phyloP scores from a whole-genome alignment of 2,888 invertebrate genomes.

The Pseudococcus jackbeardsleyi region DNA sequence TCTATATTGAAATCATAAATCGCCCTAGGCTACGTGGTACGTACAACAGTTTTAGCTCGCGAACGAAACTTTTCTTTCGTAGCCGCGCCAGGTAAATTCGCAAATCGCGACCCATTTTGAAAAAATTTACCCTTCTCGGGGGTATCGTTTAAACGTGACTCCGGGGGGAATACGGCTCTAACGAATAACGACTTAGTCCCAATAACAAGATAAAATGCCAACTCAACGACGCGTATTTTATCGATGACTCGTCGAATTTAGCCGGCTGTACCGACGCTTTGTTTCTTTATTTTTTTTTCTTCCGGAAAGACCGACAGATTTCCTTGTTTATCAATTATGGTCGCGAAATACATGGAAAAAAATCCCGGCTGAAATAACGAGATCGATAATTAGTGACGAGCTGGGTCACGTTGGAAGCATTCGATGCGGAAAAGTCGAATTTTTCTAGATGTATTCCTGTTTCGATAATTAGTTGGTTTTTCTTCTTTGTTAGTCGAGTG shows the following conservation, averaged over 20 bases:
- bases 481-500: too few species aligned
- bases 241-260: constrained; percentile 25
- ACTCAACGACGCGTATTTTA: constrained; percentile 3
- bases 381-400: too few species aligned
- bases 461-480: too few species aligned
- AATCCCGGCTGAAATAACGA: too few species aligned
- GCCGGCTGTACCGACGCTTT: neutral
- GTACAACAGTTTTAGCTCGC: neutral
- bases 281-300: too few species aligned
- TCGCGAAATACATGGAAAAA: too few species aligned
- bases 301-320: too few species aligned
- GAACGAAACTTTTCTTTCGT: constrained; percentile 5
- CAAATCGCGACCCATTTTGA: constrained; percentile 27
- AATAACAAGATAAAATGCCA: constrained; percentile 35
- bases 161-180: neutral
- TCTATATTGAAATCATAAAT: constrained; percentile 36
- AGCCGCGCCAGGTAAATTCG: constrained; percentile 13
- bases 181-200: constrained; percentile 1
- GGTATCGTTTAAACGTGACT: constrained; percentile 20
- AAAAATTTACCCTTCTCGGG: neutral
- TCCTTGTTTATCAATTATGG: too few species aligned
- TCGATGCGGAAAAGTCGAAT: too few species aligned
- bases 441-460: too few species aligned
- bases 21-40: neutral
- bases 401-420: too few species aligned